Base-by-base conservation (phyloP, 2,113 vertebrate species). In the Zosterops japonicus region DNA sequence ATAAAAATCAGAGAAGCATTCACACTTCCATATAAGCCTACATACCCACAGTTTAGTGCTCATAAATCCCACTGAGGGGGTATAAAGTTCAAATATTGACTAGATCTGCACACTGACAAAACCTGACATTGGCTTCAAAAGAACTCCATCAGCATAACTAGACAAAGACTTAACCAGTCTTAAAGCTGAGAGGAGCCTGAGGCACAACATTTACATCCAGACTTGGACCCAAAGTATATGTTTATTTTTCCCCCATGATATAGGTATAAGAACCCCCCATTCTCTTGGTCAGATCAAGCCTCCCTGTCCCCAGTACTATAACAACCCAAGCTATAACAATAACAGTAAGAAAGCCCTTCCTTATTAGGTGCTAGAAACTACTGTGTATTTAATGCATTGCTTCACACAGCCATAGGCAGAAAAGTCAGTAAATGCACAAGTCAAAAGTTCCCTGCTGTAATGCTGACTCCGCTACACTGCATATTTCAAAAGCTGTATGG, bases 321-420 rank as follows among this genome's bases (percentile, higher is more conserved):
- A 96, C 94, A 97, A 92, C 69, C 49, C 69, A 56, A 69, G 61
- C 49, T 96, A 21, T 95, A 96, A 97, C 89, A 95, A 94, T 96
- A 96, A 97, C 94, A 97, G 81, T 93, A 83, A 90, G 83, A 92
- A 53, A 94, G 80, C 46, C 83, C 86, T 94, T 96, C 94, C 96
- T 95, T 96, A 96, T 96, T 96, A 94, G 95, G 95, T 93, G 53
- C 80, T 96, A 87, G 90, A 96, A 95, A 94, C 95, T 92, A 81
- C 89, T 67, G 65, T 97, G 53, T 94, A 89, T 89, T 94, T 94
- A 94, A 94, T 1, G 28, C 90, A 94, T 59, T 33, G 56, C 36
- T 96, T 78, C 86, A 68, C n/a, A 60, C 41, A 96, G 65, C 89
- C 60, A 79, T 84, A 96, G 91, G 94, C 90, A 82, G 61, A 65